Percentiles rank a stretch among this genome's conserved stretches.
These are phyloP conservation scores for Eurosta solidaginis DNA, from an alignment of 1,140 invertebrate species.

Conservation along the genomic window DNA sequence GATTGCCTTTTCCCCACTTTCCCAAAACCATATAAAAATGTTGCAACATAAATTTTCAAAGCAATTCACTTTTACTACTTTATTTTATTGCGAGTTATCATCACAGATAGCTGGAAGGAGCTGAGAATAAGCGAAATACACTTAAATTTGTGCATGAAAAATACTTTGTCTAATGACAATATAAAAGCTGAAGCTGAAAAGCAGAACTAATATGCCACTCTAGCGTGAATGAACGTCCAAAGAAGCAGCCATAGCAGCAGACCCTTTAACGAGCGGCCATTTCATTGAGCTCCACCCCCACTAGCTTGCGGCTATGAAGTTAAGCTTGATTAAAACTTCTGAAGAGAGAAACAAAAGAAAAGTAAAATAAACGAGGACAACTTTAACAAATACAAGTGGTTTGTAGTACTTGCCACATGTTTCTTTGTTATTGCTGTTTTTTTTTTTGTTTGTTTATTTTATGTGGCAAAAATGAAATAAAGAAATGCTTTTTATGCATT, in stretches of 20 bases:
- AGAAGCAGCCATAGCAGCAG: too few species aligned
- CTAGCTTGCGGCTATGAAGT: not conserved
- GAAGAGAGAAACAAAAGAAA: too few species aligned
- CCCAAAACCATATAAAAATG: not conserved
- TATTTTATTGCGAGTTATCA: not conserved
- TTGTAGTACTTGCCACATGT: not conserved
- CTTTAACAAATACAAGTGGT: not conserved
- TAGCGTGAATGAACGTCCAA: not conserved
- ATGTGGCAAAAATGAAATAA: conserved; percentile 1
- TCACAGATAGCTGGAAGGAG: not conserved
- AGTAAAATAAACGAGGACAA: conserved; percentile 7
- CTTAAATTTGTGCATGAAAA: not conserved
- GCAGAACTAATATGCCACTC: not conserved
- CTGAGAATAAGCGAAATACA: not conserved
- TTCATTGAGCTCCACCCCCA: not conserved
- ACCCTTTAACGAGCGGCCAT: not conserved
- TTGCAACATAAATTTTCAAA: conserved; percentile 18
- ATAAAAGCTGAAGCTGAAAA: not conserved
- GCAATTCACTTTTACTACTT: conserved; percentile 3
- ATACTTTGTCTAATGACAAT: not conserved
- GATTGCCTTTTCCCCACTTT: not conserved
- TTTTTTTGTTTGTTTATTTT: too few species aligned
- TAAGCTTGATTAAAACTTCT: conserved; percentile 20
- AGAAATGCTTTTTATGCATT: conserved; percentile 20
- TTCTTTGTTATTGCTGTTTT: not conserved